phyloP scores from a whole-genome alignment of 92 coral and sea anemone genomes.

The Isaurus tuberculatus region DNA sequence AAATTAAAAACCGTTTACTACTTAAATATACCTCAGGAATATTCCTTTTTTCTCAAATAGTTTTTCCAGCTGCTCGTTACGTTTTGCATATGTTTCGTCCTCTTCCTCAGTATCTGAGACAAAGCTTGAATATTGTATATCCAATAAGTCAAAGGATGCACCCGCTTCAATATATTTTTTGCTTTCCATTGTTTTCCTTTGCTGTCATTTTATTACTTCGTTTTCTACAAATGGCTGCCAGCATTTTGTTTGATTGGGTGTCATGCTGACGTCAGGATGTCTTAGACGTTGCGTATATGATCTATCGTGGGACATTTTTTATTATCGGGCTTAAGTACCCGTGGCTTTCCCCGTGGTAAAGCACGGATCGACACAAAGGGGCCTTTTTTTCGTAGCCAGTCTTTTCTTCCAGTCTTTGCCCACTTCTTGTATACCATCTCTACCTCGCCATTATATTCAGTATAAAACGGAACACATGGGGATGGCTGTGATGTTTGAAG shows the following conservation, averaged over 20 bases:
- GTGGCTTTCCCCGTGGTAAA: slow-evolving; percentile 26
- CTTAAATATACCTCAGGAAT: background rate
- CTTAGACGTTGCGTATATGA: slow-evolving; percentile 10
- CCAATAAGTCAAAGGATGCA: slow-evolving; percentile 27
- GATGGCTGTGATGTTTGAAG: slow-evolving; percentile 56
- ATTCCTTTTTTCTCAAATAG: background rate
- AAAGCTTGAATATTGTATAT: slow-evolving; percentile 4
- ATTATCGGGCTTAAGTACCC: slow-evolving; percentile 40
- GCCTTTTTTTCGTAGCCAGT: slow-evolving; percentile 55
- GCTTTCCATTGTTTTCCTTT: background rate
- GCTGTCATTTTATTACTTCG: slow-evolving; percentile 12
- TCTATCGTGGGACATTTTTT: slow-evolving; percentile 49
- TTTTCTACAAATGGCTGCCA: slow-evolving; percentile 27
- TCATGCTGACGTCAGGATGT: background rate
- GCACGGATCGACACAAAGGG: slow-evolving; percentile 32
- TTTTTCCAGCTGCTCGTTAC: slow-evolving; percentile 1
- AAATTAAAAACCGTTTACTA: background rate
- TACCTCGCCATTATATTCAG: slow-evolving; percentile 52
- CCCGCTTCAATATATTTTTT: slow-evolving; percentile 43
- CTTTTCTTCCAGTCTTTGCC: slow-evolving; percentile 55
- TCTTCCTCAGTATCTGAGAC: background rate
- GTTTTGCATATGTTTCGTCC: background rate
- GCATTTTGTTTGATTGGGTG: slow-evolving; percentile 15
- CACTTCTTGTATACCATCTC: slow-evolving; percentile 43
- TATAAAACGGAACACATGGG: slow-evolving; percentile 65